These are phyloP conservation scores for Lonchura striata DNA, from an alignment of 2,113 vertebrate species.

Conservation along the genomic window DNA sequence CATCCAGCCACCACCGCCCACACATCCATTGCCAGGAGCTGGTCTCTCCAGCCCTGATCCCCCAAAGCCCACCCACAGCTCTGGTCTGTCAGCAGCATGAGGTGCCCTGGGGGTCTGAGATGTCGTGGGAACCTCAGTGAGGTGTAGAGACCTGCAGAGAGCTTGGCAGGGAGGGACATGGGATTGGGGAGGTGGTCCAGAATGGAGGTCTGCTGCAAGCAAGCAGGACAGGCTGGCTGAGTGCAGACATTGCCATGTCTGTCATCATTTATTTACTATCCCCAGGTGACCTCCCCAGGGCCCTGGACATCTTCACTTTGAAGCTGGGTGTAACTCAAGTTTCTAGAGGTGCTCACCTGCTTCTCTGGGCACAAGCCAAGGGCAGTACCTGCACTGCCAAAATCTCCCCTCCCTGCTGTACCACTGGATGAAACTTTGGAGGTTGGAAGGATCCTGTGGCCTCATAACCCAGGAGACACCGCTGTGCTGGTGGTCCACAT, in stretches of 20 bases:
- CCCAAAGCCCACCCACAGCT: not conserved
- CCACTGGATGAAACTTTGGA: not conserved
- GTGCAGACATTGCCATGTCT: not conserved
- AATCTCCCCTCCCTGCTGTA: not conserved
- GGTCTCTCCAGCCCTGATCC: not conserved
- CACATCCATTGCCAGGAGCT: rapidly evolving
- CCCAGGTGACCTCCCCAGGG: not conserved
- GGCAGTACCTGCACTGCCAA: not conserved
- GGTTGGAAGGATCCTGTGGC: not conserved
- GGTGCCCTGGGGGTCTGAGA: not conserved
- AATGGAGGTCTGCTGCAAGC: not conserved
- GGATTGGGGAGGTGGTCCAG: not conserved
- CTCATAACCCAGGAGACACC: not conserved
- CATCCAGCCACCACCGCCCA: not conserved
- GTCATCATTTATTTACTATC: not conserved
- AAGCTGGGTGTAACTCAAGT: not conserved
- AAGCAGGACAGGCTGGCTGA: not conserved
- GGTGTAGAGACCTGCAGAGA: not conserved
- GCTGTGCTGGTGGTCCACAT: not conserved
- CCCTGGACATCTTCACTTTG: not conserved
- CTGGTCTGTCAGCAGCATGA: not conserved
- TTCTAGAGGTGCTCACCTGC: not conserved
- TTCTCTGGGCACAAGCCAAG: not conserved
- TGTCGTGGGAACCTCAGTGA: rapidly evolving
- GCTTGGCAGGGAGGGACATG: too few species aligned